phyloP scores from a whole-genome alignment of 1,140 invertebrate species.

The Dendroctonus valens region DNA sequence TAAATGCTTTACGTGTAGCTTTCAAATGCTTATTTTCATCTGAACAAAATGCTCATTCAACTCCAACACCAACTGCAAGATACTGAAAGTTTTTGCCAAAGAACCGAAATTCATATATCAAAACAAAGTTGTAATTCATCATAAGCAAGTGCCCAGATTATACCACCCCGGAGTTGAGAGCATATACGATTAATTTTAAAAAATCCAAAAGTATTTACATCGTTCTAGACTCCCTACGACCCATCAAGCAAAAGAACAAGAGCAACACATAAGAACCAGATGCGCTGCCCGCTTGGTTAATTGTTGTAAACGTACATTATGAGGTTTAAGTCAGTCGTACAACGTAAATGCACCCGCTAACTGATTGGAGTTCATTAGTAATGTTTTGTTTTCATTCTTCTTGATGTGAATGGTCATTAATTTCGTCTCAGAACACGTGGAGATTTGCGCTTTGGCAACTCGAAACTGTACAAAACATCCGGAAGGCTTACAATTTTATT shows the following conservation, averaged over 20 bases:
- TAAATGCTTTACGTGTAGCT: too few relatives aligned
- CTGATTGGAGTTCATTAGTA: slow-evolving; percentile 32
- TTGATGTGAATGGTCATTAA: slow-evolving; percentile 24
- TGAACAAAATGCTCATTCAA: too few relatives aligned
- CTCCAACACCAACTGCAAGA: too few relatives aligned
- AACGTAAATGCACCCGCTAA: slow-evolving; percentile 13
- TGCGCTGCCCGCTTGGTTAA: slow-evolving; percentile 22
- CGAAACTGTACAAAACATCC: too few relatives aligned
- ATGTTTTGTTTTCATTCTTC: slow-evolving; percentile 33
- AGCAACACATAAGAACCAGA: slow-evolving; percentile 10
- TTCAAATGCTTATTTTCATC: too few relatives aligned
- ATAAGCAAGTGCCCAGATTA: background rate
- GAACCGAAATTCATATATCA: too few relatives aligned
- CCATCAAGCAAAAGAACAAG: slow-evolving; percentile 6
- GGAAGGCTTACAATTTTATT: too few relatives aligned
- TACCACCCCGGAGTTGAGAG: slow-evolving; percentile 12
- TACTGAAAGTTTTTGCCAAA: too few relatives aligned
- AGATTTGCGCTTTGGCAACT: background rate
- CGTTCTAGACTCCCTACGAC: slow-evolving; percentile 6
- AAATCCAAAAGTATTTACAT: slow-evolving; percentile 3
- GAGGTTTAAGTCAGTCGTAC: slow-evolving; percentile 8
- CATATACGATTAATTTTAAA: slow-evolving; percentile 15
- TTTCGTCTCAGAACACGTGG: slow-evolving; percentile 7
- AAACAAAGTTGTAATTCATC: background rate
- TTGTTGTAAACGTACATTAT: slow-evolving; percentile 27